Conservation (phyloP, 2,797 vertebrate genomes). For the Psittacula echo region DNA sequence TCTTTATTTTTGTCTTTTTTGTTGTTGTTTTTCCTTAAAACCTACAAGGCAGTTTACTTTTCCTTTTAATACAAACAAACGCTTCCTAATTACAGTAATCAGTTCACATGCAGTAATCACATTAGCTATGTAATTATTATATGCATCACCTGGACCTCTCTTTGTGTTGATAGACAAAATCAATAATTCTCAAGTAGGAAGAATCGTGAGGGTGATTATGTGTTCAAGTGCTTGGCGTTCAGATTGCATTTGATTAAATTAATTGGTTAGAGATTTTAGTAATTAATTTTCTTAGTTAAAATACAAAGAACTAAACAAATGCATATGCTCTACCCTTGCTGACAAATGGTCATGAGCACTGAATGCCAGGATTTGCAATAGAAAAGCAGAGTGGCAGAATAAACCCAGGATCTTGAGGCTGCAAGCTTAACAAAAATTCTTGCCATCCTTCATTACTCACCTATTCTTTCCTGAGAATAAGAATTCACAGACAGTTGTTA, state of each 20-base stretch:
- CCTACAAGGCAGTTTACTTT: slow-evolving; percentile 45
- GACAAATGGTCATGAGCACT: not conserved
- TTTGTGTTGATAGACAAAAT: slow-evolving; percentile 75
- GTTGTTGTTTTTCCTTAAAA: slow-evolving; percentile 11
- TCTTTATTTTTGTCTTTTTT: not conserved
- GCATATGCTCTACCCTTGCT: not conserved
- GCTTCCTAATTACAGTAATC: slow-evolving; percentile 72
- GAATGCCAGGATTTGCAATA: not conserved
- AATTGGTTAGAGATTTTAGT: slow-evolving; percentile 52
- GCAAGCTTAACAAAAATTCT: not conserved
- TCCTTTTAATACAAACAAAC: slow-evolving; percentile 58
- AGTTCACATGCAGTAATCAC: slow-evolving; percentile 69
- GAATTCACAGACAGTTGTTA: not conserved
- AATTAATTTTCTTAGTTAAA: slow-evolving; percentile 61
- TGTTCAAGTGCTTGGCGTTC: slow-evolving; percentile 71
- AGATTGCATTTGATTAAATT: slow-evolving; percentile 72
- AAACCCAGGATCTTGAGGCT: not conserved
- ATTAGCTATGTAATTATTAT: slow-evolving; percentile 76
- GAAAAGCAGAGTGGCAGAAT: not conserved
- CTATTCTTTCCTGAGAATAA: not conserved
- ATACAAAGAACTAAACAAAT: slow-evolving; percentile 41
- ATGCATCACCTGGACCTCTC: slow-evolving; percentile 68
- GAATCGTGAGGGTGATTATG: slow-evolving; percentile 68
- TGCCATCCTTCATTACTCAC: not conserved
- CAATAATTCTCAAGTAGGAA: slow-evolving; percentile 72